Conservation (phyloP, 35 echinoderm and acorn worm species). For the Apostichopus japonicus region DNA sequence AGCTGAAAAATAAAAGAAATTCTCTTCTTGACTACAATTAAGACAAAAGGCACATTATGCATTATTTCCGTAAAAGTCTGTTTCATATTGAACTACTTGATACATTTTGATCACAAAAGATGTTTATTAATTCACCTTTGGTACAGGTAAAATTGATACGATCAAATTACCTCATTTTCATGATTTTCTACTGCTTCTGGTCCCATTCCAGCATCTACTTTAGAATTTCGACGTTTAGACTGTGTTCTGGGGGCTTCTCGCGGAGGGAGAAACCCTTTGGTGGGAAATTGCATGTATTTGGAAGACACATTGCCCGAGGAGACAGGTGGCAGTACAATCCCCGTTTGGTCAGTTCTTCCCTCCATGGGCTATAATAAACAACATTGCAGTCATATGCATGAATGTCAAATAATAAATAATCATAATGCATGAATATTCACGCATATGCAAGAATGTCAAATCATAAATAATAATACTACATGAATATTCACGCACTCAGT, state of each 20-base stretch:
- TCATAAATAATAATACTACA: too few species aligned
- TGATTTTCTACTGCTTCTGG: background rate
- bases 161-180: background rate
- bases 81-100: too few species aligned
- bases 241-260: background rate
- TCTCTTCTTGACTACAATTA: background rate
- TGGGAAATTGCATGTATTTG: slow-evolving; percentile 20
- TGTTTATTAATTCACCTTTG: too few species aligned
- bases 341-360: background rate
- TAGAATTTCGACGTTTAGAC: background rate
- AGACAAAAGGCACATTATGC: background rate
- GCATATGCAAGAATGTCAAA: too few species aligned
- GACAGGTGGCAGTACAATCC: background rate
- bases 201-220: background rate
- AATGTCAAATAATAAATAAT: too few species aligned
- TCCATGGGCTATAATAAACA: background rate
- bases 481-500: too few species aligned
- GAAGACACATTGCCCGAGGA: background rate
- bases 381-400: too few species aligned
- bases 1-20: background rate
- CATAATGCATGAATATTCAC: too few species aligned
- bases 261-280: background rate
- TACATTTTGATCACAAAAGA: too few species aligned
- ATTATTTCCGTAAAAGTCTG: too few species aligned
- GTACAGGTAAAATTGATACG: too few species aligned